These are phyloP conservation scores for Paratilapia polleni DNA, from an alignment of 2,113 vertebrate genomes.

Conservation along the genomic window DNA sequence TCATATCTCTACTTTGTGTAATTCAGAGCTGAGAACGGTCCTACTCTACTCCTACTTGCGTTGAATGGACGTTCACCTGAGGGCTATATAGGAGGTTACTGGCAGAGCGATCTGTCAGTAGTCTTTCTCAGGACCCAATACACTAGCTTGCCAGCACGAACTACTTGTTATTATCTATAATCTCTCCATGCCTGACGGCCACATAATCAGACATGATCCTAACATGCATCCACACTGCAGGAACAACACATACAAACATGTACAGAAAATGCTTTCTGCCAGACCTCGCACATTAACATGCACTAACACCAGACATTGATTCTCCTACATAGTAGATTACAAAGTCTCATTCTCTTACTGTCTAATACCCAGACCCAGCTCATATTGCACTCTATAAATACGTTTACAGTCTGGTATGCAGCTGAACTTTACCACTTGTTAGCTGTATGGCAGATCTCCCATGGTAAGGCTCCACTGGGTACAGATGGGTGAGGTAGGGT, in stretches of 20 bases:
- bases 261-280: not conserved
- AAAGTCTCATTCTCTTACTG: slow-evolving; percentile 40
- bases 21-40: slow-evolving; percentile 39
- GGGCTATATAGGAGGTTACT: slow-evolving; percentile 28
- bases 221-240: not conserved
- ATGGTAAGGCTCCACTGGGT: not conserved
- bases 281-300: not conserved
- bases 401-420: slow-evolving; percentile 60
- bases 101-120: slow-evolving; percentile 27
- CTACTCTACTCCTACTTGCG: slow-evolving; percentile 2
- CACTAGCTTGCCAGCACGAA: slow-evolving; percentile 24
- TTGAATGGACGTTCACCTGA: slow-evolving; percentile 18
- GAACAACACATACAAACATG: not conserved
- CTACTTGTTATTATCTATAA: slow-evolving; percentile 24
- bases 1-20: slow-evolving; percentile 37
- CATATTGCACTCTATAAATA: slow-evolving; percentile 73
- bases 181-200: slow-evolving; percentile 16
- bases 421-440: slow-evolving; percentile 59
- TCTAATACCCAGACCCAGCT: slow-evolving; percentile 53
- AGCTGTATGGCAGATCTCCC: slow-evolving; percentile 53
- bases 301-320: slow-evolving; percentile 36
- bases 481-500: not conserved
- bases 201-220: slow-evolving; percentile 47
- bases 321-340: slow-evolving; percentile 49
- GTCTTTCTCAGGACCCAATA: slow-evolving; percentile 31